Conservation (phyloP, 2,113 vertebrate species). For the Chaenogobius annularis region DNA sequence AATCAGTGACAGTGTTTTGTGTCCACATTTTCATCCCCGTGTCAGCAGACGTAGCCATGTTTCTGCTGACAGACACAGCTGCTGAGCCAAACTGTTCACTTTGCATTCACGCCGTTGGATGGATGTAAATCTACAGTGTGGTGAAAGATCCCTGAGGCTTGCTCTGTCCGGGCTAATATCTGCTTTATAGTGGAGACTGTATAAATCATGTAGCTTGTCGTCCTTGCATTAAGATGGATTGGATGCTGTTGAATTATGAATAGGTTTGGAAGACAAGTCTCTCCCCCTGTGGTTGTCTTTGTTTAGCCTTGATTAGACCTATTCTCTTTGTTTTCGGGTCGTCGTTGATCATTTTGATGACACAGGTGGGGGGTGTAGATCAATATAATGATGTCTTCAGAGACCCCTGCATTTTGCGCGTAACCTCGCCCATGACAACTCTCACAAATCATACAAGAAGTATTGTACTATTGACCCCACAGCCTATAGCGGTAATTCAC, state of each 20-base stretch:
- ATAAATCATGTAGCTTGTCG: slow-evolving; percentile 50
- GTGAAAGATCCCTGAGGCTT: slow-evolving; percentile 36
- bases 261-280: slow-evolving; percentile 27
- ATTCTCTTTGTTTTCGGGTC: slow-evolving; percentile 48
- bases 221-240: slow-evolving; percentile 39
- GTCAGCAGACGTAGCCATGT: slow-evolving; percentile 46
- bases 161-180: slow-evolving; percentile 41
- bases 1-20: slow-evolving; percentile 8
- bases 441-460: slow-evolving; percentile 49
- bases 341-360: slow-evolving; percentile 37
- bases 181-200: slow-evolving; percentile 28
- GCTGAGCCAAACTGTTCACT: slow-evolving; percentile 25
- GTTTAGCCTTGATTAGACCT: slow-evolving; percentile 42
- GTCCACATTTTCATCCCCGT: slow-evolving; percentile 21
- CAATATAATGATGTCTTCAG: slow-evolving; percentile 48
- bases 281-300: slow-evolving; percentile 28
- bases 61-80: slow-evolving; percentile 65
- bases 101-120: slow-evolving; percentile 13
- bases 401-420: slow-evolving; percentile 32
- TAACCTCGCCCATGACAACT: slow-evolving; percentile 21
- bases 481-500: slow-evolving; percentile 41
- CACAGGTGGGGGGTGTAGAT: slow-evolving; percentile 44
- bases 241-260: slow-evolving; percentile 34
- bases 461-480: slow-evolving; percentile 31
- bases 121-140: slow-evolving; percentile 53